These are phyloP conservation scores for Brachionus plicatilis DNA, from an alignment of 1,140 invertebrate genomes.

Conservation along the genomic window DNA sequence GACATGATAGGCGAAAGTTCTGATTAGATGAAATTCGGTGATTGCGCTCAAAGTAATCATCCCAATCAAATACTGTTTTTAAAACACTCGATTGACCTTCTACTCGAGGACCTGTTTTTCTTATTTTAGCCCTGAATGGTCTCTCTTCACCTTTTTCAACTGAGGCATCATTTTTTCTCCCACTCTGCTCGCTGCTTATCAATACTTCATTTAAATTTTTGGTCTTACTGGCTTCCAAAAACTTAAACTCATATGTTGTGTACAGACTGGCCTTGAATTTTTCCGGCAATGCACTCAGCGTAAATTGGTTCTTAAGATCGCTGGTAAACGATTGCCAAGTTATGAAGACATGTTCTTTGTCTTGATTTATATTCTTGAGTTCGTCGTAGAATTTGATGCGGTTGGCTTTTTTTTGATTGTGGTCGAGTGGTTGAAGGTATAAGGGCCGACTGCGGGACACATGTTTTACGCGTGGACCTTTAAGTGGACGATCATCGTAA, in stretches of 20 bases:
- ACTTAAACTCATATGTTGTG: conserved; percentile 13
- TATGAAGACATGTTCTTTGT: neutral
- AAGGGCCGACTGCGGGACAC: neutral
- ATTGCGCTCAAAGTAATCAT: conserved; percentile 34
- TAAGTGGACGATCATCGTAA: neutral
- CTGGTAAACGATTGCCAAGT: conserved; percentile 23
- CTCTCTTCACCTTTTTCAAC: neutral
- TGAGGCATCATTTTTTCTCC: neutral
- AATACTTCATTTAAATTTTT: neutral
- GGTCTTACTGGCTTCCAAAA: neutral
- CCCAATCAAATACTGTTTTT: conserved; percentile 12
- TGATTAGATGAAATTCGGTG: conserved; percentile 35
- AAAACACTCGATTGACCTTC: neutral
- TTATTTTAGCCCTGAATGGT: conserved; percentile 3
- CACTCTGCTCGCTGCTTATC: neutral
- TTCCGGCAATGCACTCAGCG: conserved; percentile 8
- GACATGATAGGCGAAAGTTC: conserved; percentile 22
- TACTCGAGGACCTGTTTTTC: neutral
- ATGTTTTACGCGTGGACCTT: conserved; percentile 13
- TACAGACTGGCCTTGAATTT: neutral
- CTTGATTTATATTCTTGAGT: neutral
- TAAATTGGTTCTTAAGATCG: conserved; percentile 28
- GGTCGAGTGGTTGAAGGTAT: neutral
- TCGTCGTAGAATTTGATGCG: neutral
- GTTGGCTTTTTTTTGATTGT: neutral